phyloP scores from a whole-genome alignment of 2,797 vertebrate genomes.

The Dendrocincla fuliginosa region DNA sequence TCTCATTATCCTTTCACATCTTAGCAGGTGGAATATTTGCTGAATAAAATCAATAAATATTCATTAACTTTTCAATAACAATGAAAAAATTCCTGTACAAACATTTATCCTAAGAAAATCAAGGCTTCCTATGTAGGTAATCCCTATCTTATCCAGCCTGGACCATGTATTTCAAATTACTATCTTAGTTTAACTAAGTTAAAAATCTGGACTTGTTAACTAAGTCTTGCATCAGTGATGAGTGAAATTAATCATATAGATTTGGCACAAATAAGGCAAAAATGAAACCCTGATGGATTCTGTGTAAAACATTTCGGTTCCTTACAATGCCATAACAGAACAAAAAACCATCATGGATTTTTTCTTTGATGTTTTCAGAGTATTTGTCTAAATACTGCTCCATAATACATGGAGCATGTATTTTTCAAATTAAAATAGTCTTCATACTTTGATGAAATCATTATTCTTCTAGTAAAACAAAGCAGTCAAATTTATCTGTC shows the following conservation, averaged over 20 bases:
- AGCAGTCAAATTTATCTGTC: background rate
- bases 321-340: background rate
- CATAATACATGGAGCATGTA: background rate
- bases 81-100: background rate
- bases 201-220: background rate
- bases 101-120: background rate
- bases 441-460: background rate
- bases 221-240: background rate
- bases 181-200: background rate
- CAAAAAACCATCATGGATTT: background rate
- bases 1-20: background rate
- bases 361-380: background rate
- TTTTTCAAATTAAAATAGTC: background rate
- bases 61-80: background rate
- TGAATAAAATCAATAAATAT: background rate
- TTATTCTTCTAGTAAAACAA: background rate
- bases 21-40: background rate
- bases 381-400: background rate
- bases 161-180: background rate
- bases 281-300: background rate
- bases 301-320: background rate
- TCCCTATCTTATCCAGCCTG: background rate
- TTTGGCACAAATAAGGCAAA: background rate
- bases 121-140: background rate
- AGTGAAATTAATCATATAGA: background rate